phyloP scores from a whole-genome alignment of 2,113 vertebrate species.

The Donacobius atricapilla region DNA sequence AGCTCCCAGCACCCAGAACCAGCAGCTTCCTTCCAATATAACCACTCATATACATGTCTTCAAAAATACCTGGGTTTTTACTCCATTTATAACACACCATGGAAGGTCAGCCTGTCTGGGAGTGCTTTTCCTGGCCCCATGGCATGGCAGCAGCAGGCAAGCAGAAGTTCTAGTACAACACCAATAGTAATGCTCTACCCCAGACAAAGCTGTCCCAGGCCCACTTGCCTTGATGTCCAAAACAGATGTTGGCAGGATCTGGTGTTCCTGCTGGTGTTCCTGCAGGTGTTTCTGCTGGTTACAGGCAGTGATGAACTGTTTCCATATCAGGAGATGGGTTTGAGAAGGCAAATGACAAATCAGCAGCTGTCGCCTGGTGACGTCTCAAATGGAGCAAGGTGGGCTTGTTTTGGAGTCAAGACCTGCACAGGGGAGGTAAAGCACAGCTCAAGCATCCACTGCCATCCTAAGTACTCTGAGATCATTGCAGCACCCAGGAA shows the following conservation, averaged over 20 bases:
- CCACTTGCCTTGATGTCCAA: background rate
- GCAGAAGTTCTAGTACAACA: background rate
- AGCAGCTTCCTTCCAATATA: background rate
- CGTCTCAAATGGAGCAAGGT: fast-evolving
- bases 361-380: background rate
- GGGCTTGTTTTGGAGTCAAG: background rate
- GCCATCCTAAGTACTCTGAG: background rate
- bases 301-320: background rate
- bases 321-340: background rate
- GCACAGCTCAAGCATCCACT: background rate
- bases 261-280: background rate
- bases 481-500: background rate
- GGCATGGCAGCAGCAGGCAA: fast-evolving
- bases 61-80: background rate
- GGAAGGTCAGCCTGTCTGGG: background rate
- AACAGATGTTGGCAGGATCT: background rate
- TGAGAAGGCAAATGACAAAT: background rate
- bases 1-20: background rate
- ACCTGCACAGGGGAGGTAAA: background rate
- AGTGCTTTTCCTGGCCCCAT: background rate
- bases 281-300: background rate
- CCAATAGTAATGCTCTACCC: background rate
- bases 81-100: background rate
- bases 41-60: background rate
- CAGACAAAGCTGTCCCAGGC: background rate